Evolutionary conservation across 2,888 invertebrate species (phyloP).

Genomic region (Epinotia bilunana): DNA sequence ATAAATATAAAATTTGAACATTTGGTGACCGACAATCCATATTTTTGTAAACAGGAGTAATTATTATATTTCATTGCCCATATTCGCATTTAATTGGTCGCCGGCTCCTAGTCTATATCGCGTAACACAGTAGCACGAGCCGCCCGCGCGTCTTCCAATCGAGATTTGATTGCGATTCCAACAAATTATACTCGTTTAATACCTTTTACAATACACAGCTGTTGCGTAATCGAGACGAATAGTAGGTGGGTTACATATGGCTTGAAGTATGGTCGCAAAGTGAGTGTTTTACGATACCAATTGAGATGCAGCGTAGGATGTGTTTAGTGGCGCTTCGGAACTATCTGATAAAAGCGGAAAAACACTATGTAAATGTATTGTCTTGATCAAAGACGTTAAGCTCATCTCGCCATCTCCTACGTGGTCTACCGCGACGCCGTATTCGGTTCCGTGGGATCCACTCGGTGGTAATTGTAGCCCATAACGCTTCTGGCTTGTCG

Average conservation of each 20-base stretch:
- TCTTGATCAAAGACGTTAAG: too few species aligned
- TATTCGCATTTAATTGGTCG: not conserved
- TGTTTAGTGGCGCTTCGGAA: not conserved
- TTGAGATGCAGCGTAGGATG: slow-evolving; percentile 13
- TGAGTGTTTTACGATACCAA: not conserved
- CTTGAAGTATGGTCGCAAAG: not conserved
- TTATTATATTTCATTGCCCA: too few species aligned
- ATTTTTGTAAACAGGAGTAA: too few species aligned
- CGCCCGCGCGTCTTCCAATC: slow-evolving; percentile 59
- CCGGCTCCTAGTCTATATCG: slow-evolving; percentile 61
- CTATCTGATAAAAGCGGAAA: not conserved
- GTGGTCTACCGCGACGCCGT: too few species aligned
- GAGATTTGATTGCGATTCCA: slow-evolving; percentile 54
- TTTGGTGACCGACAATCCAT: too few species aligned
- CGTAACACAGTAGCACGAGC: slow-evolving; percentile 66
- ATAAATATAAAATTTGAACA: too few species aligned
- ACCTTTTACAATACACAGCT: slow-evolving; percentile 30
- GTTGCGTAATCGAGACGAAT: slow-evolving; percentile 36
- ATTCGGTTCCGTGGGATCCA: too few species aligned
- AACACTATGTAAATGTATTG: too few species aligned
- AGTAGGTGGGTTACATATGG: slow-evolving; percentile 34
- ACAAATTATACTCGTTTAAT: slow-evolving; percentile 53
- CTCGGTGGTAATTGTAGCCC: too few species aligned
- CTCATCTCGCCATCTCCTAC: too few species aligned
- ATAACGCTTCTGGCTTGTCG: too few species aligned